phyloP scores from a whole-genome alignment of 2,888 invertebrate species.

The Acheta domesticus region DNA sequence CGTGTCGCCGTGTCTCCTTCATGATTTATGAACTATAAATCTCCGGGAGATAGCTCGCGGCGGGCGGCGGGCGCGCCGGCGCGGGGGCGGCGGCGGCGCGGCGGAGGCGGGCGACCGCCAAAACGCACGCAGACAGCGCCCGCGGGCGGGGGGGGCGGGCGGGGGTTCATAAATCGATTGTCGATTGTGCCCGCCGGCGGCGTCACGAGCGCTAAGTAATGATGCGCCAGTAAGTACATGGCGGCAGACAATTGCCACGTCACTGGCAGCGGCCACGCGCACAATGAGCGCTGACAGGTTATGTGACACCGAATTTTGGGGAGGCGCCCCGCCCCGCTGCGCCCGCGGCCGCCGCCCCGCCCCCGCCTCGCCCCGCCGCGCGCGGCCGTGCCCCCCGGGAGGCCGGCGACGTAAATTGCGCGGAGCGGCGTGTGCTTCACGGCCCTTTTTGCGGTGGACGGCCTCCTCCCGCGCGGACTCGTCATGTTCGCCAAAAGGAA shows the following conservation, averaged over 20 bases:
- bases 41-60: neutral
- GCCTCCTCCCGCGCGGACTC: too few species aligned
- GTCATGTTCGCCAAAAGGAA: too few species aligned
- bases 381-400: too few species aligned
- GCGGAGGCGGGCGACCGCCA: neutral
- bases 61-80: too few species aligned
- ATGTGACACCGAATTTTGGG: neutral
- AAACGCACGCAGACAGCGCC: constrained; percentile 1
- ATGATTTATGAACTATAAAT: constrained; percentile 18
- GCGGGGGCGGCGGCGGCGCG: neutral
- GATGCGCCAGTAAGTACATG: constrained; percentile 18
- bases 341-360: too few species aligned
- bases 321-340: too few species aligned
- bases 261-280: neutral
- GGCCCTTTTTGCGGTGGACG: too few species aligned
- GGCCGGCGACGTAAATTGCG: too few species aligned
- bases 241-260: constrained; percentile 8
- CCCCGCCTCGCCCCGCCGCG: too few species aligned
- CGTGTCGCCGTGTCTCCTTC: constrained; percentile 18
- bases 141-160: neutral
- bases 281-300: constrained; percentile 8
- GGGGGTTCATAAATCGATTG: constrained; percentile 7
- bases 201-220: constrained; percentile 18
- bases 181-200: neutral
- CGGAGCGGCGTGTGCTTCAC: too few species aligned